A percentile compares a stretch with the other conserved stretches of the same genome.
These are phyloP conservation scores for Zaprionus lachaisei DNA, from an alignment of 1,140 invertebrate genomes.

Conservation along the genomic window DNA sequence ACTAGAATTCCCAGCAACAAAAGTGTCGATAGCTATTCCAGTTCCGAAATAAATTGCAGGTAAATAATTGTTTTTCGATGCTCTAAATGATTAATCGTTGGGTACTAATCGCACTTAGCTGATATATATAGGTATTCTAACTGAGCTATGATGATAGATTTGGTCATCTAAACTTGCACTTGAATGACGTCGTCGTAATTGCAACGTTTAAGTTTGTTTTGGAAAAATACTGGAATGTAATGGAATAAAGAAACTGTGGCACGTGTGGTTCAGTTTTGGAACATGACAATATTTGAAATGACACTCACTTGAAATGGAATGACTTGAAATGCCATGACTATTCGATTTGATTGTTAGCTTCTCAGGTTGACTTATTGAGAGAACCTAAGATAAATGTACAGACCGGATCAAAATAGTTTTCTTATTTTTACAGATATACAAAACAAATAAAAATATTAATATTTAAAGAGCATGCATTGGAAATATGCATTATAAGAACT, in stretches of 20 bases:
- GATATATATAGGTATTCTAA: background rate
- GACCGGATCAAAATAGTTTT: background rate
- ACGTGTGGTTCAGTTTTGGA: background rate
- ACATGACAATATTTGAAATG: background rate
- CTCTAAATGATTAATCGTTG: background rate
- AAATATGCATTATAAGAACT: background rate
- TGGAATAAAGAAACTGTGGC: background rate
- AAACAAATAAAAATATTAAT: background rate
- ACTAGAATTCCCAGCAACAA: background rate
- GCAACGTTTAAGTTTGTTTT: background rate
- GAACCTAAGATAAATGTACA: background rate
- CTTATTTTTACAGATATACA: background rate
- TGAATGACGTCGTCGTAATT: background rate
- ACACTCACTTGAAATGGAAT: background rate
- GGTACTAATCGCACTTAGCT: background rate
- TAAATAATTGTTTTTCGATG: background rate
- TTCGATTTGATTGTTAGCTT: background rate
- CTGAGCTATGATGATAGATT: background rate
- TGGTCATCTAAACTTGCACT: background rate
- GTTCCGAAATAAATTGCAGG: background rate
- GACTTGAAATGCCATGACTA: background rate
- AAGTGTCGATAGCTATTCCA: background rate
- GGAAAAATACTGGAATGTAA: background rate
- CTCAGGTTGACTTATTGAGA: background rate
- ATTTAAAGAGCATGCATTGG: background rate